These are phyloP conservation scores for Brenthis ino DNA, from an alignment of 2,888 invertebrate genomes.

Conservation along the genomic window DNA sequence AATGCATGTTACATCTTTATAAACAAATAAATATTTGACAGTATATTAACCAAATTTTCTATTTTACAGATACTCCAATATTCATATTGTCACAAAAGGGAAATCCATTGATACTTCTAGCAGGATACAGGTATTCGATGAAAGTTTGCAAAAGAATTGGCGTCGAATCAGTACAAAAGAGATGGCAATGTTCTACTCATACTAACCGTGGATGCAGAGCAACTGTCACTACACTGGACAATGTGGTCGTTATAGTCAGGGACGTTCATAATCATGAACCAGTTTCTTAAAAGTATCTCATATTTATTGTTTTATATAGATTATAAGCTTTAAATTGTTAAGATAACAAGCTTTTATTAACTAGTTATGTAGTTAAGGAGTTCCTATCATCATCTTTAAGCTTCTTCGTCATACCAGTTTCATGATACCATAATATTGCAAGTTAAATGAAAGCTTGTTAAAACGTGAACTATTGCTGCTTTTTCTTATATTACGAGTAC, in stretches of 20 bases:
- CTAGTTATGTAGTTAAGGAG: too few relatives aligned
- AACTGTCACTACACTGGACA: conserved; percentile 44
- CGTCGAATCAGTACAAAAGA: conserved; percentile 24
- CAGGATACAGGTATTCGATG: conserved; percentile 46
- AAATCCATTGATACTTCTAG: conserved; percentile 41
- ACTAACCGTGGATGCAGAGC: conserved; percentile 49
- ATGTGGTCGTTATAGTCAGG: conserved; percentile 45
- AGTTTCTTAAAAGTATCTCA: conserved; percentile 16
- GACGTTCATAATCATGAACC: conserved; percentile 46
- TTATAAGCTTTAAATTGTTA: background rate
- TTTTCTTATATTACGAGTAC: too few relatives aligned
- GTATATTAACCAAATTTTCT: background rate
- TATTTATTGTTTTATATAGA: background rate
- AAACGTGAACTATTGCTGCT: too few relatives aligned
- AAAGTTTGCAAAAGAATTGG: conserved; percentile 38
- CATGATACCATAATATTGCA: too few relatives aligned
- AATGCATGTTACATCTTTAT: background rate
- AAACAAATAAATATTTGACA: background rate
- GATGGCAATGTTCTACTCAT: conserved; percentile 54
- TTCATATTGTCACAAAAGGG: conserved; percentile 43
- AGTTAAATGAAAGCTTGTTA: too few relatives aligned
- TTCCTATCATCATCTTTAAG: too few relatives aligned
- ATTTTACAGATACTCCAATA: conserved; percentile 32
- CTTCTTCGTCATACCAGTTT: too few relatives aligned
- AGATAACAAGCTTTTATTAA: too few relatives aligned